These are phyloP conservation scores for Eptesicus fuscus DNA, from an alignment of 2,113 vertebrate genomes.

Conservation along the genomic window DNA sequence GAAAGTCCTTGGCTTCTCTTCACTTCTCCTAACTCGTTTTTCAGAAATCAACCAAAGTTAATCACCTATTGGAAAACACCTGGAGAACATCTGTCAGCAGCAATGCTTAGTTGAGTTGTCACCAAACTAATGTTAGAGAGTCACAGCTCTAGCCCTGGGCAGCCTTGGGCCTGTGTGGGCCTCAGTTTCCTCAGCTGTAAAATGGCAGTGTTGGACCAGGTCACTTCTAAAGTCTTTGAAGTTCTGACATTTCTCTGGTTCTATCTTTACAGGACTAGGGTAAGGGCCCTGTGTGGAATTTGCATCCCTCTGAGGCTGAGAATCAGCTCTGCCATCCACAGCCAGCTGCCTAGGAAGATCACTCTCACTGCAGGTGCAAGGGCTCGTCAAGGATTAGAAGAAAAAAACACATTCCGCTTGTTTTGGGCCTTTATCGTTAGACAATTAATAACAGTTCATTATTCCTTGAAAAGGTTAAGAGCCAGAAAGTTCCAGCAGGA, in stretches of 20 bases:
- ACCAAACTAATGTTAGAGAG: background rate
- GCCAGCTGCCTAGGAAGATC: background rate
- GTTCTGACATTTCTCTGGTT: background rate
- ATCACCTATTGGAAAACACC: background rate
- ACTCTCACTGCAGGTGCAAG: background rate
- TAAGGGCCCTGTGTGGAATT: background rate
- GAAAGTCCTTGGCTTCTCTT: background rate
- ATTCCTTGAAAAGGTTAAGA: background rate
- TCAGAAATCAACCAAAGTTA: background rate
- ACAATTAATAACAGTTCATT: background rate
- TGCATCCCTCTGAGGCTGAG: background rate
- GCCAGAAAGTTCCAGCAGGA: background rate
- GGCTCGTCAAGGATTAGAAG: background rate
- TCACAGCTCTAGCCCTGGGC: background rate
- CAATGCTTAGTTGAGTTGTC: background rate
- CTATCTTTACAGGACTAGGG: background rate
- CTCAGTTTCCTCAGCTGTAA: background rate
- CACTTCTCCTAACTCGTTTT: background rate
- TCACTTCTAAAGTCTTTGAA: background rate
- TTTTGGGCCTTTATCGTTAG: background rate
- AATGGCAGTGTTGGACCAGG: background rate
- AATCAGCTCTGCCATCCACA: background rate
- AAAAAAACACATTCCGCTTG: background rate
- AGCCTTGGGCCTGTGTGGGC: background rate
- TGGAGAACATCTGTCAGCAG: background rate